Evolutionary conservation across 2,888 invertebrate genomes (phyloP).

Genomic region (Trachelus troglodyta): DNA sequence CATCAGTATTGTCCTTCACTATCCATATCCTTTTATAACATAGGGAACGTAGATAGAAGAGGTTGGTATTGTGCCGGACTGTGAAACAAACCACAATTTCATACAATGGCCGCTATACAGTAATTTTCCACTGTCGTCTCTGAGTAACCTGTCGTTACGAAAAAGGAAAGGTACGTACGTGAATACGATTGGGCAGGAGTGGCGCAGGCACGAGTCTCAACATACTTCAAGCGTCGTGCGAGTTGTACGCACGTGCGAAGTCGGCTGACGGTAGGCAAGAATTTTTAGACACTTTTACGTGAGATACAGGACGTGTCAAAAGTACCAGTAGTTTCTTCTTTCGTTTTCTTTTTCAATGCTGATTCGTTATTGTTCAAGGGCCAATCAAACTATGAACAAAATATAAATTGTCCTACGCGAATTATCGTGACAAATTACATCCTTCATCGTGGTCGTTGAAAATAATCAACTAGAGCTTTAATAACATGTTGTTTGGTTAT

Average conservation of each 20-base stretch:
- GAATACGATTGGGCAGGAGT: not conserved
- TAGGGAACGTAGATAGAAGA: not conserved
- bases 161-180: conserved; percentile 1
- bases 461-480: not conserved
- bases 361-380: not conserved
- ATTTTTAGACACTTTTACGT: not conserved
- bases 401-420: not conserved
- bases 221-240: not conserved
- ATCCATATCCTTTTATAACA: not conserved
- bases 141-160: conserved; percentile 5
- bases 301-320: not conserved
- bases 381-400: not conserved
- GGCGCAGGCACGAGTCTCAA: not conserved
- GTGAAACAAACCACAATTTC: not conserved
- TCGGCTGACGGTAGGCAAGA: not conserved
- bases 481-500: not conserved
- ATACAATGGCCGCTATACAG: not conserved
- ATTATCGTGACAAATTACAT: too few species aligned
- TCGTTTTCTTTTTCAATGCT: not conserved
- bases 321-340: not conserved
- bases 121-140: not conserved
- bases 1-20: not conserved
- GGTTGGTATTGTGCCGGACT: not conserved
- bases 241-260: conserved; percentile 9
- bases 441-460: not conserved